Base-by-base conservation (phyloP, 2,797 vertebrate genomes). In the Triplophysa bombifrons region DNA sequence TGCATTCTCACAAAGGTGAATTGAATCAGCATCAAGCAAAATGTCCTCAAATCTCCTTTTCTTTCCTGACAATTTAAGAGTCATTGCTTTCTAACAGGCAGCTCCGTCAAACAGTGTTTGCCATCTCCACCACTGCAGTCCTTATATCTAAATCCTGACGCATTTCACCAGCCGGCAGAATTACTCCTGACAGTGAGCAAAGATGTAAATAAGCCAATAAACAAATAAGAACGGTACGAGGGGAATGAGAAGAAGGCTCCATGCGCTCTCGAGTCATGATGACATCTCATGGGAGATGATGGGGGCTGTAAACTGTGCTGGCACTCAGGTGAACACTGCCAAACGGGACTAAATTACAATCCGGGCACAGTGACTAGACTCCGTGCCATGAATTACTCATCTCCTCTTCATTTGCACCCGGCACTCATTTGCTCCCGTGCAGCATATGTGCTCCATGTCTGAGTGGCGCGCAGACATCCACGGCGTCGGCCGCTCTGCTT, bases 391-490 rank as follows among this genome's bases (percentile, higher is more conserved):
- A 69, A 74, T 79, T 55, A 48, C 65, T 79, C 75, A 73, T 82
- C 61, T 69, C 72, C 51, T 63, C 61, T 80, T 41, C 78, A 67
- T 80, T 80, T 80, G 70, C 78, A 73, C 69, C 66, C 70, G 38
- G 69, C 69, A 48, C 77, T 80, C 77, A 58, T 80, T 80, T 80
- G 51, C 69, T 53, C 76, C 27, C 10, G 48, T 64, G 68, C 68
- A 72, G 76, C 76, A 78, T 78, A 78, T 78, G 76, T 78, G 76
- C 76, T 73, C 78, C 78, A 60, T 73, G 70, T 73, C 61, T 67
- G 78, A 80, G 61, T 67, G 70, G 78, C 63, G 56, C 51, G 50
- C 78, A 80, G 78, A 73, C 70, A 44, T 70, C 51, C 30, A 4
- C 4, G 76, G 68, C 68, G 58, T 72, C 56, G 16, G 76, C 76